Base-by-base conservation (phyloP, 2,888 invertebrate genomes). In the Torymus aiolomorphi region DNA sequence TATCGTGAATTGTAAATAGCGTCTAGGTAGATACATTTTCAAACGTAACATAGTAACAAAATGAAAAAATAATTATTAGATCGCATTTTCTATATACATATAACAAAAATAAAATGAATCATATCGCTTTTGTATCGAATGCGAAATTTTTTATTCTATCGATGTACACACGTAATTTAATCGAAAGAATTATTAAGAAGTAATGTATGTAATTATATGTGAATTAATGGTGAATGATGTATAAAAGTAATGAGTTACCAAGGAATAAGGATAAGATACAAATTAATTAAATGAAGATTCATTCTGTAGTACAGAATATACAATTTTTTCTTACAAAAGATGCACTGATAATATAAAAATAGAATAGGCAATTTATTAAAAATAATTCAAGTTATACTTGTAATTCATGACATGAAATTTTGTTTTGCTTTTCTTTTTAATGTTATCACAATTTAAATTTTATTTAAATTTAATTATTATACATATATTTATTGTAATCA, bases 71-170 rank as follows among this genome's bases (percentile, higher is more conserved):
- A 66, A 52, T 67, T 74, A 59, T 54, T 72, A 42, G n/a, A 57
- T 24, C 14, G 51, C 56, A 69, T 78, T 78, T 78, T 78, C 65
- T 77, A 77, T 59, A 51, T 12, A 52, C 51, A 24, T 31, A 73
- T 51, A 63, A 74, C 10, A 8, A 70, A 42, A 42, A 67, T 16
- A 20, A 20, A 20, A 51, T 62, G 63, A 69, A 66, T 66, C 71
- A 72, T 72, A 74, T 62, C 80, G 80, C 70, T 78, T 74, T 71
- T 80, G 77, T 74, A 77, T 75, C 71, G 69, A 73, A 76, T 51
- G 73, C 70, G 70, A 63, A 69, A 66, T 67, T 69, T 73, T 77
- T 72, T 66, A 80, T 75, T 72, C 12, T 20, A 51, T 80, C 4
- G 56, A 62, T 80, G 54, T 76, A 62, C 16, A 20, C 31, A 18